Evolutionary conservation across 1,140 invertebrate genomes (phyloP), one percentile per base, ranked within the genome.

Genomic region (Belonocnema kinseyi): DNA sequence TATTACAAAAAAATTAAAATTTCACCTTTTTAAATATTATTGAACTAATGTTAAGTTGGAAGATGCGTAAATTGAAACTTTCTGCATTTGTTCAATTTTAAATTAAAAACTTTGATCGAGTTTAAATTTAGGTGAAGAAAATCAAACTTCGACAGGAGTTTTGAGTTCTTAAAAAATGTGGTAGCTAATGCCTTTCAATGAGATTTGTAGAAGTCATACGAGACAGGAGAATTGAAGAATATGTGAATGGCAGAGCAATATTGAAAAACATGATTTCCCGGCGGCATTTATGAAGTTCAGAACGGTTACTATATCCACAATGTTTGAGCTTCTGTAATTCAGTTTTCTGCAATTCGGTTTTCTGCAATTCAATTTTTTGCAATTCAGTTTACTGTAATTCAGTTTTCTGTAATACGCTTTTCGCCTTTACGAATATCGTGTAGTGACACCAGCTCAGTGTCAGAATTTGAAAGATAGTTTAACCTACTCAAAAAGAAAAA

Each of bases 181-280:
- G 26, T 33, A 46, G 40, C 40, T 46, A 11, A 10, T 10, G 40
- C 40, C 7, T 11, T 46, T 1, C 40, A 10, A 11, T 46, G 40
- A 46, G 26, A 58, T 58, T 58, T 58, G 13, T 21, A 0, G 8
- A 56, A 19, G 8, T 6, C n/a, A 66, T 16, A n/a, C 26, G n/a
- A 66, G 26, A 33, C 3, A 66, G 14, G 3, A 66, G 61, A 61
- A 61, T 33, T 61, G 26, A 66, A 26, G 33, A 66, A 6, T 66
- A 33, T n/a, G 13, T 40, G 26, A 66, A 66, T 33, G 54, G 21
- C 17, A 56, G 21, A 40, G 33, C 26, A 40, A 33, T 66, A 66
- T 66, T 66, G 61, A 40, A 26, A 66, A 66, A 40, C 40, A 66
- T 66, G 61, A 66, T 66, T 66, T 66, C 61, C 61, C 61, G 46